Evolutionary conservation across 1,140 invertebrate species (phyloP).

Genomic region (Drosophila santomea): DNA sequence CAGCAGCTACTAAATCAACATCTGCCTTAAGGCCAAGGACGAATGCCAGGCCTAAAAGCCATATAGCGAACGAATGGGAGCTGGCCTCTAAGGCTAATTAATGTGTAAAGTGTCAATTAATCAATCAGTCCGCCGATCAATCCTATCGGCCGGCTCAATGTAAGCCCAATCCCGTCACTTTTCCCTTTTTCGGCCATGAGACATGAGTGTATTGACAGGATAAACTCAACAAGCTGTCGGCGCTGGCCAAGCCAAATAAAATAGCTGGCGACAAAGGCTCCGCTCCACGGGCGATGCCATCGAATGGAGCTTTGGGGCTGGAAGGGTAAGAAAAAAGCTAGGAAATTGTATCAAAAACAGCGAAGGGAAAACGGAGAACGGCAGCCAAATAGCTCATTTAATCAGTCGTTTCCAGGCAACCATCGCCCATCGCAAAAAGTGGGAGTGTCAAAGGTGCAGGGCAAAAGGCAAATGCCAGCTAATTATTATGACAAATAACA

Average conservation of each 20-base stretch:
- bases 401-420: slow-evolving; percentile 68
- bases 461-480: slow-evolving; percentile 41
- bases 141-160: slow-evolving; percentile 39
- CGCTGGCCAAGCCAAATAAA: slow-evolving; percentile 69
- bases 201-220: slow-evolving; percentile 66
- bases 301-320: slow-evolving; percentile 3
- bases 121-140: slow-evolving; percentile 77
- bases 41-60: slow-evolving; percentile 34
- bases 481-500: slow-evolving; percentile 67
- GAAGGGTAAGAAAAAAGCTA: slow-evolving; percentile 15
- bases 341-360: slow-evolving; percentile 63
- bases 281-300: slow-evolving; percentile 46
- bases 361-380: slow-evolving; percentile 38
- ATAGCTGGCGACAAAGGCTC: slow-evolving; percentile 69
- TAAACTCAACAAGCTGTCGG: slow-evolving; percentile 77
- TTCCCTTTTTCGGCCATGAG: slow-evolving; percentile 9
- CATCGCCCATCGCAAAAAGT: slow-evolving; percentile 6
- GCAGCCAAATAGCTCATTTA: slow-evolving; percentile 50
- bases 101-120: slow-evolving; percentile 82
- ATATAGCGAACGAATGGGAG: slow-evolving; percentile 10
- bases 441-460: not conserved
- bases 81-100: slow-evolving; percentile 61
- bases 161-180: not conserved
- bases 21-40: slow-evolving; percentile 41
- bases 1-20: slow-evolving; percentile 8